These are phyloP conservation scores for Sylvilagus bachmani DNA, from an alignment of 2,113 vertebrate genomes.

Conservation along the genomic window DNA sequence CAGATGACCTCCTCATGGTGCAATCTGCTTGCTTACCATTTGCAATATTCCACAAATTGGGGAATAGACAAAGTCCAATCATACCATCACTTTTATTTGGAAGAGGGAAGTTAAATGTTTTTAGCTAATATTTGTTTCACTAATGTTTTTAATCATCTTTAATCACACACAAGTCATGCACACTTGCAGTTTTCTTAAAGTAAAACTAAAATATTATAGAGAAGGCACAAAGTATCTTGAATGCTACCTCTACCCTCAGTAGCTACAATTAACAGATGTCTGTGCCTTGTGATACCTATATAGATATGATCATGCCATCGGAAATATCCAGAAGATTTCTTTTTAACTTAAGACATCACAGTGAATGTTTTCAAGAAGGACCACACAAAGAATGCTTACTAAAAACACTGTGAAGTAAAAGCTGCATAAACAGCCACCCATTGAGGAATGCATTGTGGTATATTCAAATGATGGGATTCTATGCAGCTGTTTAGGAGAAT, in stretches of 20 bases:
- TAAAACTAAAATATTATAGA: conserved; percentile 10
- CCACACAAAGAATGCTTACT: not conserved
- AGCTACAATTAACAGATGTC: not conserved
- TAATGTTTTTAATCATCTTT: conserved; percentile 27
- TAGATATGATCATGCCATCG: not conserved
- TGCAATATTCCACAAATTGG: not conserved
- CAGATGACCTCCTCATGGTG: not conserved
- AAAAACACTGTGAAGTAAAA: not conserved
- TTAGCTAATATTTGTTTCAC: conserved; percentile 10
- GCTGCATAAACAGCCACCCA: too few species aligned
- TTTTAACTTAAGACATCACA: not conserved
- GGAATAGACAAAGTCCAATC: not conserved
- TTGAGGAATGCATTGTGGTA: not conserved
- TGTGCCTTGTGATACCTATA: not conserved
- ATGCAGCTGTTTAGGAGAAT: not conserved
- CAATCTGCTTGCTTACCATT: not conserved
- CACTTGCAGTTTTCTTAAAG: not conserved
- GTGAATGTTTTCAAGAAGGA: not conserved
- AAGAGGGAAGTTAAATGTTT: not conserved
- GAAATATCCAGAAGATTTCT: not conserved
- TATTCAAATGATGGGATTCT: not conserved
- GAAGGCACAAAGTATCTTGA: not conserved
- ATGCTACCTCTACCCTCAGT: not conserved
- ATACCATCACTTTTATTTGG: not conserved
- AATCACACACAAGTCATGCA: not conserved